Conservation (phyloP, 2,888 invertebrate genomes). For the Drosophila leonis region DNA sequence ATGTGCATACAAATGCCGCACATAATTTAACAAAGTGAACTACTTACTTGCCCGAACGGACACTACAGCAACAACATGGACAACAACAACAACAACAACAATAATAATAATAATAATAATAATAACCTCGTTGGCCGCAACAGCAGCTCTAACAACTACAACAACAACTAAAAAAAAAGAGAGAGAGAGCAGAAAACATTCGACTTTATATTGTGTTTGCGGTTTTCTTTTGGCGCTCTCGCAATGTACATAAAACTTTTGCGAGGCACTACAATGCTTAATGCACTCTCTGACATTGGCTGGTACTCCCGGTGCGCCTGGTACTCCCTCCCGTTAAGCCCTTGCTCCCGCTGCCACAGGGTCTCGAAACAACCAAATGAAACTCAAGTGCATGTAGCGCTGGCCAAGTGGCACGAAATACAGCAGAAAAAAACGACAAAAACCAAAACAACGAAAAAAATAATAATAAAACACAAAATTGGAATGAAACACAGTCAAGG, state of each 20-base stretch:
- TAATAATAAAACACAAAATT: constrained; percentile 21
- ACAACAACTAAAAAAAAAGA: constrained; percentile 6
- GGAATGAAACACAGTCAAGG: constrained; percentile 25
- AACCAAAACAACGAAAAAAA: constrained; percentile 18
- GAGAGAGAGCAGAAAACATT: constrained; percentile 45
- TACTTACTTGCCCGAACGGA: constrained; percentile 51
- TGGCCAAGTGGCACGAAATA: constrained; percentile 64
- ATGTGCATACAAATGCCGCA: constrained; percentile 63
- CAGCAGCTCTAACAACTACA: constrained; percentile 9
- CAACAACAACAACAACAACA: constrained; percentile 18
- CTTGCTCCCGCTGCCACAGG: background rate
- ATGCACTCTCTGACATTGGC: constrained; percentile 75
- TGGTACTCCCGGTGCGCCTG: constrained; percentile 24
- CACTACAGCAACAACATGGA: constrained; percentile 18
- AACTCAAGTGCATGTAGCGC: constrained; percentile 76
- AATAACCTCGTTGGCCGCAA: constrained; percentile 53
- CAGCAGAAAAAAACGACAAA: background rate
- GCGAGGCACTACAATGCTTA: constrained; percentile 71
- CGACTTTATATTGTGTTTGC: constrained; percentile 74
- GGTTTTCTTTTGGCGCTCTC: constrained; percentile 68
- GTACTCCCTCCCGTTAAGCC: constrained; percentile 2
- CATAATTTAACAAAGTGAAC: constrained; percentile 74
- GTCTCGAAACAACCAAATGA: constrained; percentile 73
- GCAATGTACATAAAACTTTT: constrained; percentile 74
- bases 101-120: constrained; percentile 46